phyloP scores from a whole-genome alignment of 1,140 invertebrate species.

The Limonius californicus region DNA sequence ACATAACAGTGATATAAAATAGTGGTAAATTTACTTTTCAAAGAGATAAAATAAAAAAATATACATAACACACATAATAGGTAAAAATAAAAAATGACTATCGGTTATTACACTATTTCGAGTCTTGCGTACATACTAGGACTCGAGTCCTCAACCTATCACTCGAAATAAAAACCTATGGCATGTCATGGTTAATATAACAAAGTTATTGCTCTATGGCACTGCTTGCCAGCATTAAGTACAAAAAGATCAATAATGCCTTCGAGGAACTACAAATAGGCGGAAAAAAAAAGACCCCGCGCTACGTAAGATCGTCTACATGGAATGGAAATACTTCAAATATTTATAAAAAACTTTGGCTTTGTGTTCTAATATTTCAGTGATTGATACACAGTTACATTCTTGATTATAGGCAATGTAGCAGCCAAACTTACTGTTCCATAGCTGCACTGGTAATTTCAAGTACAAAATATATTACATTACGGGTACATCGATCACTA shows the following conservation, averaged over 20 bases:
- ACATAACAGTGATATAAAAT: background rate
- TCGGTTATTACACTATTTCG: background rate
- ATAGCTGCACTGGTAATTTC: background rate
- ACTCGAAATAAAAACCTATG: background rate
- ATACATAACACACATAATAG: background rate
- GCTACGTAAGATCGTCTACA: background rate
- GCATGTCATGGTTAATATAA: constrained; percentile 4
- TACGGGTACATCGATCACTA: background rate
- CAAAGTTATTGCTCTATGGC: constrained; percentile 3
- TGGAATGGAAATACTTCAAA: constrained; percentile 2
- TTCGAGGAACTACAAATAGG: constrained; percentile 1
- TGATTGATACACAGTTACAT: background rate
- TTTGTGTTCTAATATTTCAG: background rate
- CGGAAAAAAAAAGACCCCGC: background rate
- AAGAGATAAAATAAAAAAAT: constrained; percentile 2
- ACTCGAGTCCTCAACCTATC: background rate
- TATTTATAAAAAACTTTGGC: constrained; percentile 8
- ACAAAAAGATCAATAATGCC: constrained; percentile 1
- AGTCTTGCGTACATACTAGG: background rate
- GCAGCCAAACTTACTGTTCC: background rate
- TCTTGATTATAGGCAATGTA: background rate
- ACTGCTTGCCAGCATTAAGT: constrained; percentile 1
- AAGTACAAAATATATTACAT: background rate
- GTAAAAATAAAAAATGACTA: constrained; percentile 5
- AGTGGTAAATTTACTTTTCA: background rate